phyloP scores from a whole-genome alignment of 1,140 invertebrate species.

The Nasonia vitripennis region DNA sequence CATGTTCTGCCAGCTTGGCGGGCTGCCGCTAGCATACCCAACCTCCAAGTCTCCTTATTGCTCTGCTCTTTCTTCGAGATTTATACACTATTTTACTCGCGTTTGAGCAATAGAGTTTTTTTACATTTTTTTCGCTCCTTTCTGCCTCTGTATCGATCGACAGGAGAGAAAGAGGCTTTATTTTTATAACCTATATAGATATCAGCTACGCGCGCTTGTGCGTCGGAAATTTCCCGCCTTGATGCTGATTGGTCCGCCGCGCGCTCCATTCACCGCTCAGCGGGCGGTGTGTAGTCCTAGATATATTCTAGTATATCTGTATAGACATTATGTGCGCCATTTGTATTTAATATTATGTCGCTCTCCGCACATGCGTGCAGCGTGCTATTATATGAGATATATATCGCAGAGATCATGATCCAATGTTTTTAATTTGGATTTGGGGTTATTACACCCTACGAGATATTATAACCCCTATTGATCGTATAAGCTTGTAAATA shows the following conservation, averaged over 20 bases:
- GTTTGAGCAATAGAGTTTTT: not conserved
- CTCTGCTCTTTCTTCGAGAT: not conserved
- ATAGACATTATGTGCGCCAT: no score
- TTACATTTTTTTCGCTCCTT: not conserved
- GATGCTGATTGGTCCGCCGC: constrained; percentile 17
- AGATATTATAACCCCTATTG: not conserved
- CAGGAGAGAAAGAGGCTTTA: not conserved
- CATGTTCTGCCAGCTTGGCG: constrained; percentile 72
- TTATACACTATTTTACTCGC: not conserved
- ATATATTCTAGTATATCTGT: no score
- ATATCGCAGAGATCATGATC: no score
- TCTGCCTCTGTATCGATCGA: not conserved
- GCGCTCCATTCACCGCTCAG: no score
- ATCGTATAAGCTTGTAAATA: not conserved
- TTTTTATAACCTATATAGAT: constrained; percentile 17
- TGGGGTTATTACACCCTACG: not conserved
- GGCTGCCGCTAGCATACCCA: constrained; percentile 57
- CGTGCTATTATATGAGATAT: no score
- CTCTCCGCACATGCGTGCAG: no score
- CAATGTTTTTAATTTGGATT: not conserved
- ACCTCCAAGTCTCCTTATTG: not conserved
- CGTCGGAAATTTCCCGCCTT: constrained; percentile 29
- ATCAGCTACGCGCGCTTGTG: constrained; percentile 4
- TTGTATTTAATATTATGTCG: no score
- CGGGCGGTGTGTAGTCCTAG: no score